phyloP scores from a whole-genome alignment of 2,797 vertebrate genomes.

The Cygnus olor region DNA sequence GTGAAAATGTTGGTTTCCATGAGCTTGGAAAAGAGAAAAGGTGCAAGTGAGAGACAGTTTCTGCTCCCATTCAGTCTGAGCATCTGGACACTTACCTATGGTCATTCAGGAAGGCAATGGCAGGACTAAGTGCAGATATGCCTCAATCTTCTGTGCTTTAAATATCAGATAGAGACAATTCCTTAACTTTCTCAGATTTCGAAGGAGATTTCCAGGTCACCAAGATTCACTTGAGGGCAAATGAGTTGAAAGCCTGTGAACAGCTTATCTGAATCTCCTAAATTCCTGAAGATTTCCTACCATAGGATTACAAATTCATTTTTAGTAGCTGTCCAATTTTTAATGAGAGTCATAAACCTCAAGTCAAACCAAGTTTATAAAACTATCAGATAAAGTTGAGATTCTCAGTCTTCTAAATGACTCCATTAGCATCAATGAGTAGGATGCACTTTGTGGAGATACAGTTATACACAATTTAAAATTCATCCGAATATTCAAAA shows the following conservation, averaged over 20 bases:
- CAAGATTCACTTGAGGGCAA: neutral
- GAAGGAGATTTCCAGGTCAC: neutral
- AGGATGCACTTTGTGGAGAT: slow-evolving; percentile 20
- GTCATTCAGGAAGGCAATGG: neutral
- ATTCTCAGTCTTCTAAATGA: slow-evolving; percentile 9
- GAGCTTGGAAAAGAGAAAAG: neutral
- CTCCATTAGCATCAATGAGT: slow-evolving; percentile 23
- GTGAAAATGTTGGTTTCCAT: neutral
- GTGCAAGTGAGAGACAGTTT: neutral
- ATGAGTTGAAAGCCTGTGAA: neutral
- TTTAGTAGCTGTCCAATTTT: slow-evolving; percentile 38
- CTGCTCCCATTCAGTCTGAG: neutral
- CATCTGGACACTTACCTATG: neutral
- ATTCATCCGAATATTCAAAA: slow-evolving; percentile 34
- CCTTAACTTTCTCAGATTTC: neutral
- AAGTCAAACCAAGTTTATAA: slow-evolving; percentile 13
- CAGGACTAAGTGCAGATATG: neutral
- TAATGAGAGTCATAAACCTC: neutral
- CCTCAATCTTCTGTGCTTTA: neutral
- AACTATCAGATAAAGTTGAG: slow-evolving; percentile 1
- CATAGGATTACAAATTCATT: slow-evolving; percentile 12
- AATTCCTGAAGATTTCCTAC: slow-evolving; percentile 24
- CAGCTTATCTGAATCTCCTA: neutral
- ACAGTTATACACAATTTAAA: neutral
- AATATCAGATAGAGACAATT: neutral